phyloP scores from a whole-genome alignment of 2,888 invertebrate genomes.

The Drosophila demipolita region DNA sequence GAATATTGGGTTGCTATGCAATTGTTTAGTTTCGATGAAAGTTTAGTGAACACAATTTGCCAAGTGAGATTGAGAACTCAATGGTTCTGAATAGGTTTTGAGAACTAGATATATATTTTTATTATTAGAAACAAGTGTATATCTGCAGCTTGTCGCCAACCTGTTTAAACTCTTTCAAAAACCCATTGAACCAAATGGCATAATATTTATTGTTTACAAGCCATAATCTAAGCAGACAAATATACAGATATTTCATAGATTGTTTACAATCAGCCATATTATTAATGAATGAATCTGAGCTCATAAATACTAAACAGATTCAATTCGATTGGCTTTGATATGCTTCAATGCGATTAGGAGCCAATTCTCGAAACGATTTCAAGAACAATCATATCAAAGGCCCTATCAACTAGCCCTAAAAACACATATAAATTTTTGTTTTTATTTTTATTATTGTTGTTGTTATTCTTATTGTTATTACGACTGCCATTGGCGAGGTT shows the following conservation, averaged over 20 bases:
- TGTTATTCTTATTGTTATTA: constrained; percentile 22
- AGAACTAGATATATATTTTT: neutral
- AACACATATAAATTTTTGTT: constrained; percentile 12
- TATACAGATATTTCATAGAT: constrained; percentile 28
- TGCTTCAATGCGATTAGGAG: constrained; percentile 38
- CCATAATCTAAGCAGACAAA: constrained; percentile 54
- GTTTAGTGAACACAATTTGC: neutral
- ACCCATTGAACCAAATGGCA: constrained; percentile 39
- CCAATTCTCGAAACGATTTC: constrained; percentile 33
- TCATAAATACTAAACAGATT: constrained; percentile 58
- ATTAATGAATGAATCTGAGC: constrained; percentile 59
- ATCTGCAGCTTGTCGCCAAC: constrained; percentile 51
- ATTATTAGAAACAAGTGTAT: neutral
- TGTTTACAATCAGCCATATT: constrained; percentile 52
- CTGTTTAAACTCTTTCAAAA: constrained; percentile 63
- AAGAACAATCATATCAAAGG: constrained; percentile 18
- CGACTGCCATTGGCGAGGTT: constrained; percentile 67
- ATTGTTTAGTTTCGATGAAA: neutral
- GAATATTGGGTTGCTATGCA: constrained; percentile 37
- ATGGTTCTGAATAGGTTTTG: neutral
- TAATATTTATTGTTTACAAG: constrained; percentile 57
- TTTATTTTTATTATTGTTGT: constrained; percentile 12
- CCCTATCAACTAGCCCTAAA: constrained; percentile 23
- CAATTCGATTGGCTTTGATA: constrained; percentile 30
- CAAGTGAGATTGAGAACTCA: neutral